Evolutionary conservation across 2,113 vertebrate genomes (phyloP).

Genomic region (Sorex araneus): DNA sequence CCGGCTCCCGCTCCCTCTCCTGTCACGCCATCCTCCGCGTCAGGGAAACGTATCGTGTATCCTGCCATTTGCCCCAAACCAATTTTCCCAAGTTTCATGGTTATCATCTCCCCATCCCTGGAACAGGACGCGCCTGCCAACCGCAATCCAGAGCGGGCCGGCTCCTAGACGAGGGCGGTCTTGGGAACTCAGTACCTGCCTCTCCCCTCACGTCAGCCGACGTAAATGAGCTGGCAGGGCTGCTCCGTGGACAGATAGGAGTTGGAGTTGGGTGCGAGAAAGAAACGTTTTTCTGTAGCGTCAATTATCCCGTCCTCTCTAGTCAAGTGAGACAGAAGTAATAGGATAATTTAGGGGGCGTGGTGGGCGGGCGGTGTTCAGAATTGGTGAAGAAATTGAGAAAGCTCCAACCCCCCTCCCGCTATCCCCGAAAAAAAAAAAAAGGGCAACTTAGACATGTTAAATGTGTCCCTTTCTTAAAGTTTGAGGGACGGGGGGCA

Average conservation of each 20-base stretch:
- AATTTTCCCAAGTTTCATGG: slow-evolving; percentile 75
- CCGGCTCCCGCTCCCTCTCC: slow-evolving; percentile 45
- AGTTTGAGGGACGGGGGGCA: neutral
- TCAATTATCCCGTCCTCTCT: slow-evolving; percentile 7
- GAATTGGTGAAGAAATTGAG: neutral
- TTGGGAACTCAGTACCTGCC: slow-evolving; percentile 52
- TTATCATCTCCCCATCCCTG: slow-evolving; percentile 72
- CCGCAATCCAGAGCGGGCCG: slow-evolving; percentile 63
- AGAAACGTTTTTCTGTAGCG: neutral
- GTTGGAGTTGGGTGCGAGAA: neutral
- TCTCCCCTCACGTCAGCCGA: neutral
- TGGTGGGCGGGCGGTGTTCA: neutral
- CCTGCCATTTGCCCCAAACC: slow-evolving; percentile 77
- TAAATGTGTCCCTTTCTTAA: neutral
- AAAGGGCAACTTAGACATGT: neutral
- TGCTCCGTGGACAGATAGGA: neutral
- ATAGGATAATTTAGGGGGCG: neutral
- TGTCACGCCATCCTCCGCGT: slow-evolving; percentile 53
- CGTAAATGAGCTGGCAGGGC: neutral
- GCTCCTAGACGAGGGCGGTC: slow-evolving; percentile 56
- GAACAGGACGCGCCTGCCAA: slow-evolving; percentile 73
- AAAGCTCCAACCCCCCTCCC: slow-evolving; percentile 52
- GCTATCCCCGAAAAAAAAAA: neutral
- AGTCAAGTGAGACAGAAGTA: slow-evolving; percentile 19
- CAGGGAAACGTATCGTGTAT: slow-evolving; percentile 67